Percentiles rank a stretch among this genome's conserved stretches.
phyloP scores from a whole-genome alignment of 2,797 vertebrate genomes.

The Hyperoplus lanceolatus region DNA sequence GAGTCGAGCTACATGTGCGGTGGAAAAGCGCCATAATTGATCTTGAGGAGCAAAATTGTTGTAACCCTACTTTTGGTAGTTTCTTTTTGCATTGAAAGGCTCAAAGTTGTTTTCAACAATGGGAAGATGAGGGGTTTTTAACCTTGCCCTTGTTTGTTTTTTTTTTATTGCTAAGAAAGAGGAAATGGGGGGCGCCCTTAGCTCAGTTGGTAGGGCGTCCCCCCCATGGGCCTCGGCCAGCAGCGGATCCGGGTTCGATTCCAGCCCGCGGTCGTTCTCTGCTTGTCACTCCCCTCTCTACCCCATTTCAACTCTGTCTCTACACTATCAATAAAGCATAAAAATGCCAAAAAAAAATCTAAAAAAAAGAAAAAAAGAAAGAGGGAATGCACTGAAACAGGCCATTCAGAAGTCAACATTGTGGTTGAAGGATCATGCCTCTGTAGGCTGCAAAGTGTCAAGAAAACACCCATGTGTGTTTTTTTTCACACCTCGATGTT shows the following conservation, averaged over 20 bases:
- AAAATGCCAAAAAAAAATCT: too few relatives aligned
- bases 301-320: too few relatives aligned
- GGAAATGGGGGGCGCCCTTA: slow-evolving; percentile 8
- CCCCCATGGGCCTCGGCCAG: too few relatives aligned
- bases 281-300: too few relatives aligned
- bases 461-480: slow-evolving; percentile 12
- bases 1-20: too few relatives aligned
- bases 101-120: background rate
- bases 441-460: slow-evolving; percentile 13
- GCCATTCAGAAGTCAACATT: background rate
- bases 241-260: too few relatives aligned
- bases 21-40: too few relatives aligned
- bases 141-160: background rate
- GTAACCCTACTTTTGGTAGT: background rate
- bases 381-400: background rate
- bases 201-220: too few relatives aligned
- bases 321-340: too few relatives aligned
- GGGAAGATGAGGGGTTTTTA: background rate
- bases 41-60: slow-evolving; percentile 14
- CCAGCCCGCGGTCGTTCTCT: too few relatives aligned
- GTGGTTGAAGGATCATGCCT: background rate
- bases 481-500: background rate
- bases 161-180: background rate
- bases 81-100: background rate
- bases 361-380: background rate